A percentile compares a stretch with the other conserved stretches of the same genome.
These are phyloP conservation scores for Stomorhina lunata DNA, from an alignment of 2,888 invertebrate genomes.

Conservation along the genomic window DNA sequence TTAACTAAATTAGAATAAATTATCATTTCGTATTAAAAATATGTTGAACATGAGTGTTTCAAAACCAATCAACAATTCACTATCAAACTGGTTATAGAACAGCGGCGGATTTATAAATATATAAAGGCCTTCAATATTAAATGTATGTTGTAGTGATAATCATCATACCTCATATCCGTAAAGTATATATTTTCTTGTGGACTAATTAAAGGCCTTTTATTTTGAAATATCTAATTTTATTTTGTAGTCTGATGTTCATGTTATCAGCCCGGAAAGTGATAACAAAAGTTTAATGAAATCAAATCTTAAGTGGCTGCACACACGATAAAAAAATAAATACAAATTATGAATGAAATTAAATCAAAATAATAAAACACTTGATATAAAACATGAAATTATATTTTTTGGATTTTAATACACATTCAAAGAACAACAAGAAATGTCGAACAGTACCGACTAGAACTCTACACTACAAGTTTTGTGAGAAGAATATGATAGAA, in stretches of 20 bases:
- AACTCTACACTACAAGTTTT: neutral
- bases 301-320: conserved; percentile 35
- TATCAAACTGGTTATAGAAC: neutral
- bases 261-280: neutral
- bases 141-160: no score
- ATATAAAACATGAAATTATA: conserved; percentile 31
- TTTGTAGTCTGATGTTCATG: neutral
- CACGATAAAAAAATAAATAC: conserved; percentile 12
- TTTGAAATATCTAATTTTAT: neutral
- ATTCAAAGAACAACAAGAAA: conserved; percentile 32
- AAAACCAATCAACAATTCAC: conserved; percentile 31
- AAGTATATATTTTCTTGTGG: no score
- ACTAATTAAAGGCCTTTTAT: neutral
- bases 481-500: neutral
- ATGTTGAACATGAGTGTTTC: conserved; percentile 37
- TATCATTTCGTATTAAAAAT: conserved; percentile 35
- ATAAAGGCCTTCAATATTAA: neutral
- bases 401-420: conserved; percentile 55
- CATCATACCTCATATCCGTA: no score
- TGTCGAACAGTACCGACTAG: neutral
- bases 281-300: conserved; percentile 35
- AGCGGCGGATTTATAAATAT: neutral
- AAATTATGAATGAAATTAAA: conserved; percentile 52
- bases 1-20: conserved; percentile 52
- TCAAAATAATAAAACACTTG: conserved; percentile 48